Evolutionary conservation across 2,797 vertebrate genomes (phyloP), one percentile per base, ranked within the genome.

Genomic region (Choloepus didactylus): DNA sequence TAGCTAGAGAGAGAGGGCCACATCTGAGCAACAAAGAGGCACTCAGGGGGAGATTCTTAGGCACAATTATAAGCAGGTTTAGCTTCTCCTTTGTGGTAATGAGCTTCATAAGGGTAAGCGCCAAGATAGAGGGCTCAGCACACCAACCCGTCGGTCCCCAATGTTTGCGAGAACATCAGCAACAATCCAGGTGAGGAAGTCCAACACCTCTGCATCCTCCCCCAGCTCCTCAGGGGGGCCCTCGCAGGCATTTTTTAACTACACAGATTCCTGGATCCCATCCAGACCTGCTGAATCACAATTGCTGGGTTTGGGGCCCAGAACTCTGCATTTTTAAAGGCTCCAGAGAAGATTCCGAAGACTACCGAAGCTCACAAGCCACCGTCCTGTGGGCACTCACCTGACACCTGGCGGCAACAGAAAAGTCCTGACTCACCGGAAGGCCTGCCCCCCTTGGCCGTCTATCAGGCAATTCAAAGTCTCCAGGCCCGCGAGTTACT

Each of bases 391-490:
- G 6, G 7, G 16, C 31, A 9, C 1, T 31, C 12, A 2, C 1
- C 35, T 5, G 64, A 29, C 49, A 51, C 51, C 9, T 18, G 16
- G 87, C 69, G 76, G 51, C 69, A 44, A 10, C 70, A 49, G 60
- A 69, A 79, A 94, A 96, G 86, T 88, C 95, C 95, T 87, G 96
- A 94, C 88, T 97, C 95, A 41, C 9, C 0, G 4, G 0, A 11
- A 16, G 90, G 69, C 94, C 93, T 93, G 10, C 38, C 93, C 95
- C 86, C n/a, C 31, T 83, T 6, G 25, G 67, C 93, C 35, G 86
- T 51, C 95, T 97, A 98, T 97, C 97, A 89, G 96, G 77, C 0
- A 0, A 95, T 87, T 97, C 98, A 98, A 98, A 98, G 92, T 94
- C 91, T 98, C 97, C 95, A 94, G 82, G 90, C 87, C 70, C 9